Evolutionary conservation across 2,888 invertebrate species (phyloP), one percentile per base, ranked within the genome.

Genomic region (Chrysolina americana): DNA sequence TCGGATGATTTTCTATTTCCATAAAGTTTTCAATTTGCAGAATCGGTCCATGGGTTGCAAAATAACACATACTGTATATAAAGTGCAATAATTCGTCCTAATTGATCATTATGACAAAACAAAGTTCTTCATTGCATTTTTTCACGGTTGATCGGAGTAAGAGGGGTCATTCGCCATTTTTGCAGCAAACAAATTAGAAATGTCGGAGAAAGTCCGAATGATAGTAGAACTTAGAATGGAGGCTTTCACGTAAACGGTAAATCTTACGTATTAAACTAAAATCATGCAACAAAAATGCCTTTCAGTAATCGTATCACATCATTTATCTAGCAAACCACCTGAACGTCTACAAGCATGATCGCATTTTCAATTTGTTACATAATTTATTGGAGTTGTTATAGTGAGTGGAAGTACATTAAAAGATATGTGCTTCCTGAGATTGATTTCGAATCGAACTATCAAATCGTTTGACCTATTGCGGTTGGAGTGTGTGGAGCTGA

Each of bases 221-320:
- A 59, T 59, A 59, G 59, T n/a, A 36, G 59, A 59, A 59, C 59
- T 59, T 59, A 59, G 59, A 59, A 59, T 36, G 59, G 36, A 15
- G n/a, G 59, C 59, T 59, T 59, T 59, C 59, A 59, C 59, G 59
- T 59, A 59, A 59, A 59, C 59, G 59, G 59, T 59, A 59, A 59
- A 59, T 59, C 59, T 59, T 59, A 59, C 59, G 59, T 59, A 59
- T 59, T 28, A 59, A 28, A 59, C 59, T 59, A 36, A 59, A 53
- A 59, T 59, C 59, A 59, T 59, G 59, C 59, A 59, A 59, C 36
- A 59, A 53, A 53, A 53, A 53, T 53, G 53, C 11, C 53, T 53
- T 21, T 53, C 53, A 53, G 53, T 23, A 53, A 53, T 53, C 53
- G 53, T 53, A 59, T 59, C 59, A 59, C 59, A 59, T 59, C 59